A percentile compares a stretch with the other conserved stretches of the same genome.
Conservation (phyloP, 2,888 invertebrate genomes). For the Tipula vernalis region DNA sequence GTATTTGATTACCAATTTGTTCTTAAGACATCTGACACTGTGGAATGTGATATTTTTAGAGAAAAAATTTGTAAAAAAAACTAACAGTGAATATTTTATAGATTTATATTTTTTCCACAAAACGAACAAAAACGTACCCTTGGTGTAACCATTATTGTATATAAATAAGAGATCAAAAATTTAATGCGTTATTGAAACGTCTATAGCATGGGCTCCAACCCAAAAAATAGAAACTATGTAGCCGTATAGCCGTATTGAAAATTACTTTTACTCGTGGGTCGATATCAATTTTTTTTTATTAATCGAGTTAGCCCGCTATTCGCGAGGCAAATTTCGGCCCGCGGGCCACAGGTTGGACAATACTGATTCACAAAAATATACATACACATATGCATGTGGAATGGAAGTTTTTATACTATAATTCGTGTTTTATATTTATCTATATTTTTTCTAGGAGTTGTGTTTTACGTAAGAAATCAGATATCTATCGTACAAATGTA, state of each 20-base stretch:
- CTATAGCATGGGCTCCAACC: not conserved
- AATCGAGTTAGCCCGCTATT: no score
- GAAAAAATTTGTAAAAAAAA: not conserved
- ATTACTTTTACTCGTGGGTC: no score
- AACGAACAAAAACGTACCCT: not conserved
- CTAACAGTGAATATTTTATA: not conserved
- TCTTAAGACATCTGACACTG: not conserved
- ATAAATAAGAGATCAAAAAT: constrained; percentile 4
- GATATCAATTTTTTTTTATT: no score
- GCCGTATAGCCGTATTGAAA: no score
- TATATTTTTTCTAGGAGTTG: not conserved
- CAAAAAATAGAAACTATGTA: no score
- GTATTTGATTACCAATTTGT: constrained; percentile 4
- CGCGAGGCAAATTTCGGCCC: no score
- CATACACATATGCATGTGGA: not conserved
- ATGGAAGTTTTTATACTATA: not conserved
- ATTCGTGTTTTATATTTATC: not conserved
- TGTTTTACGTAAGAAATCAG: not conserved
- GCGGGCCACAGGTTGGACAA: no score
- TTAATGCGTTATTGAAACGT: not conserved
- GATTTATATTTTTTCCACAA: not conserved
- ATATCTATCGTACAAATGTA: not conserved
- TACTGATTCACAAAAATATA: not conserved
- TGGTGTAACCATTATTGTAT: not conserved
- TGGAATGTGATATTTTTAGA: not conserved